Evolutionary conservation across 2,797 vertebrate genomes (phyloP).

Genomic region (Acanthurus leucopareius): DNA sequence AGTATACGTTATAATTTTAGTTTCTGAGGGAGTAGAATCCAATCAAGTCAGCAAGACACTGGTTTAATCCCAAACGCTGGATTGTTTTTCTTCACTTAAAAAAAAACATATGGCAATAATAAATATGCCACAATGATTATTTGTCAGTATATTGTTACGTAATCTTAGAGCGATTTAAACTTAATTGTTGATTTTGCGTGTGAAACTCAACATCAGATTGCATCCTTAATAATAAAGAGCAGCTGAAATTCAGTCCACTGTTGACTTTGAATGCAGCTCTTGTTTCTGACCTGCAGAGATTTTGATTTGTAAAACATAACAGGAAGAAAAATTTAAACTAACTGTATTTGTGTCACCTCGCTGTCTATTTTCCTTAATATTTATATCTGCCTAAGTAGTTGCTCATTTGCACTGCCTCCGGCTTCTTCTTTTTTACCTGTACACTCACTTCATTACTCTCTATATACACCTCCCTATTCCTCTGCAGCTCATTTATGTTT

Average conservation of each 20-base stretch:
- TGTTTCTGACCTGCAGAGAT: background rate
- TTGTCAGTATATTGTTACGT: background rate
- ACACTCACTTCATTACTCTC: no score
- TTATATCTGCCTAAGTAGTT: background rate
- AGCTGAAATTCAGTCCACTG: no score
- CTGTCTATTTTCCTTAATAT: background rate
- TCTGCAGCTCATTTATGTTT: slow-evolving; percentile 13
- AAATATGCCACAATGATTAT: background rate
- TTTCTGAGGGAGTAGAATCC: no score
- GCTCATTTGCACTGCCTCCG: background rate
- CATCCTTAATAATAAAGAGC: background rate
- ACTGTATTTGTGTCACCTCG: background rate
- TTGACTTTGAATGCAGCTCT: background rate
- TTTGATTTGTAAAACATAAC: background rate
- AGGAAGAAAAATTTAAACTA: background rate
- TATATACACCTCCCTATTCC: background rate
- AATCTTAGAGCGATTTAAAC: background rate
- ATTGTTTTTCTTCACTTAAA: background rate
- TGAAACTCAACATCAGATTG: background rate
- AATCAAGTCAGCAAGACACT: background rate
- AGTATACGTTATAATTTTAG: no score
- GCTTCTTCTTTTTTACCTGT: background rate
- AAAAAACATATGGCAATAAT: background rate
- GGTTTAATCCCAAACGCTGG: background rate
- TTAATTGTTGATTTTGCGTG: background rate